A percentile compares a stretch with the other conserved stretches of the same genome.
Evolutionary conservation across 2,888 invertebrate species (phyloP).

Genomic region (Watsonalla cultraria): DNA sequence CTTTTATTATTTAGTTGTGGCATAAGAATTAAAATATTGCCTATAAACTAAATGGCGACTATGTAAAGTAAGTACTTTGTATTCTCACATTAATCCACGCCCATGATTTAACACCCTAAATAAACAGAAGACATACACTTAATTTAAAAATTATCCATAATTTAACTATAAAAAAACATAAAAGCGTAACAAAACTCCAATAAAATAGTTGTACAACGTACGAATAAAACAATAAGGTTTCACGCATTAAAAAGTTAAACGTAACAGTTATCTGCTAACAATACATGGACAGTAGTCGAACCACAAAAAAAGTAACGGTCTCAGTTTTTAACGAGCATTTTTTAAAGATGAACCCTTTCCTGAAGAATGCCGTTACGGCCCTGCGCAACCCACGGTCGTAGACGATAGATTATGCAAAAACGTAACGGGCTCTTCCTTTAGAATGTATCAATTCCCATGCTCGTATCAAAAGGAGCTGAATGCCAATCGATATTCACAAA

Average conservation of each 20-base stretch:
- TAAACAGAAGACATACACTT: background rate
- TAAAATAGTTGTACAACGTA: background rate
- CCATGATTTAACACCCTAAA: background rate
- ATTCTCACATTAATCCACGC: background rate
- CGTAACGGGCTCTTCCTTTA: slow-evolving; percentile 68
- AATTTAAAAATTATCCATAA: background rate
- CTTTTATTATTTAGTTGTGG: background rate
- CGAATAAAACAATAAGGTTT: background rate
- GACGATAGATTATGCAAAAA: slow-evolving; percentile 76
- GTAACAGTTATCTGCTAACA: slow-evolving; percentile 28
- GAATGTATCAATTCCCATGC: slow-evolving; percentile 74
- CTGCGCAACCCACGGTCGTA: slow-evolving; percentile 52
- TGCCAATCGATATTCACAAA: slow-evolving; percentile 77
- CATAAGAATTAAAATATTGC: no score
- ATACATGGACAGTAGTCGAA: slow-evolving; percentile 53
- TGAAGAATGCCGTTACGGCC: slow-evolving; percentile 56
- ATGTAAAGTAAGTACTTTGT: slow-evolving; percentile 1
- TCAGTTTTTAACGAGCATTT: slow-evolving; percentile 59
- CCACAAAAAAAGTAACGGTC: slow-evolving; percentile 62
- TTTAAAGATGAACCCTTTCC: slow-evolving; percentile 58
- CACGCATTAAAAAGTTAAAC: background rate
- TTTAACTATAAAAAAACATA: background rate
- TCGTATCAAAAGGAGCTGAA: slow-evolving; percentile 58
- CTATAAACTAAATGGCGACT: no score
- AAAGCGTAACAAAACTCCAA: background rate